Evolutionary conservation across 2,113 vertebrate species (phyloP), one percentile per base, ranked within the genome.

Genomic region (western clawed frog (Xenopus tropicalis)): DNA sequence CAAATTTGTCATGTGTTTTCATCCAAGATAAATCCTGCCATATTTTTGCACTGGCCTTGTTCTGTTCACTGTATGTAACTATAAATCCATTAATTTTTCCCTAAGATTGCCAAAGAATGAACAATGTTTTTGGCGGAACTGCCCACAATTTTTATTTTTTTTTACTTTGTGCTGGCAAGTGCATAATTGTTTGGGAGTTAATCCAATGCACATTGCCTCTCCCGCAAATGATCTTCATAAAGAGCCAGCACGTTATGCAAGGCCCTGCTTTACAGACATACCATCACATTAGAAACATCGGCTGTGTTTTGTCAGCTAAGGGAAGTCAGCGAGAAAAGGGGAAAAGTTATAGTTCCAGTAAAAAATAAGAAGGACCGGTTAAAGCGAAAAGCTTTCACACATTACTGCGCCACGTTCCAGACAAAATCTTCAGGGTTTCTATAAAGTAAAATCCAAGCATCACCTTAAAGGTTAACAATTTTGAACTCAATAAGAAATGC

Each of bases 381-480:
- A 17, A 48, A 48, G 46, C 46, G 11, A 14, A 48, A 48, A 48
- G 14, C 8, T n/a, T 54, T 54, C n/a, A 54, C 52, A 54, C 52
- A 17, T 9, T 10, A n/a, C 52, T 3, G 19, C 14, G 16, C 52
- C n/a, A 54, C 16, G 1, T 75, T 82, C 75, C 77, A 82, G 82
- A 86, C 86, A 85, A 85, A 86, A 91, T 85, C 79, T 82, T 79
- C 79, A 78, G 81, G 70, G 61, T 77, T 80, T 86, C 85, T 85
- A 88, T 87, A 88, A 86, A 83, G 83, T 70, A 84, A 83, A 48
- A 86, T 88, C 90, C 87, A 92, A 91, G 87, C 85, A 88, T 88
- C 88, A 87, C 87, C 88, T 87, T 70, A 84, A 87, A 90, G 87
- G 90, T 90, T 92, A 92, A 91, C 86, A 86, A 84, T 69, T 90